Evolutionary conservation across 1,140 invertebrate species (phyloP), one percentile per base, ranked within the genome.

Genomic region (Brachionus calyciflorus): DNA sequence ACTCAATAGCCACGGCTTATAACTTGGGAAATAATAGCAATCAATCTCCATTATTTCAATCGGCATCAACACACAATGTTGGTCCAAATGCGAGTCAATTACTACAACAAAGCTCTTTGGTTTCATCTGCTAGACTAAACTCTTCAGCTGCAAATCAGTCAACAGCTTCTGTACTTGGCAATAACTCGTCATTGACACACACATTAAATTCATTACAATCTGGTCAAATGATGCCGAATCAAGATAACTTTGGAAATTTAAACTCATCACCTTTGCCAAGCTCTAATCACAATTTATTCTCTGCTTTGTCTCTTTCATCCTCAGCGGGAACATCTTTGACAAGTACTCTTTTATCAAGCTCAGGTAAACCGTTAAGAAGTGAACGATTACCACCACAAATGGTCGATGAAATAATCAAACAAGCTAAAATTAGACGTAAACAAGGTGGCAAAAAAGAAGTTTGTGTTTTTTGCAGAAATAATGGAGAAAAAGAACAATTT

Each of bases 391-490:
- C 49, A 9, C 49, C 49, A 17, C 49, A 76, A 51, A 60, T 76
- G 49, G 49, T 76, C 19, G 49, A 76, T 21, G 49, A 76, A 55
- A 46, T 76, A 24, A 76, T 76, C 19, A 55, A 55, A 44, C 49
- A 76, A 19, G 73, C 49, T 21, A 76, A 55, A 51, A 37, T 55
- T 7, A 76, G 46, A 41, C 49, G 73, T 21, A 55, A 41, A 37
- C 37, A 55, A 30, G 73, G 73, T 7, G 49, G 49, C 14, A 76
- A 76, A 46, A 76, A 76, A 33, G 73, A 76, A 46, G 73, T 76
- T 10, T 78, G 78, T 55, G 78, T 63, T 19, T 78, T 78, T 51
- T 78, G 78, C 53, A 33, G 75, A 46, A 69, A 77, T 24, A 78
- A 78, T 60, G 75, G 75, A 1, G 70, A 76, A 49, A 51, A 51